Conservation (phyloP, 2,797 vertebrate species). For the Sebastolobus alascanus region DNA sequence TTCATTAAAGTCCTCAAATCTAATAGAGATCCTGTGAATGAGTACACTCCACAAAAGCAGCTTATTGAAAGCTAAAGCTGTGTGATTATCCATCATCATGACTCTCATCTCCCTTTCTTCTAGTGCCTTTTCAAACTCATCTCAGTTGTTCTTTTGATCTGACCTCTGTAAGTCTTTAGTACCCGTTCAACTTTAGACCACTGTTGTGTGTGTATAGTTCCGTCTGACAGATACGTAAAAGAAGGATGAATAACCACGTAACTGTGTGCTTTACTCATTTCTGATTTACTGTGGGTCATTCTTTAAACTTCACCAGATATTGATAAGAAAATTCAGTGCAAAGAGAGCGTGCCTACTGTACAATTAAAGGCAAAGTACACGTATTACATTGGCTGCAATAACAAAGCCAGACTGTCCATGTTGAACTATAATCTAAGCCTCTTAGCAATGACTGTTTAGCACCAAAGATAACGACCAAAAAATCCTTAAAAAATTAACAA, state of each 20-base stretch:
- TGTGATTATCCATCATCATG: conserved; percentile 42
- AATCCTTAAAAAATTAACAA: not conserved
- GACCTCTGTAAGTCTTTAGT: conserved; percentile 14
- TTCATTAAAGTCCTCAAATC: conserved; percentile 53
- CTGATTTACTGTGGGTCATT: not conserved
- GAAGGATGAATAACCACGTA: not conserved
- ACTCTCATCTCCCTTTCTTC: conserved; percentile 34
- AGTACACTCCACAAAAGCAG: conserved; percentile 47
- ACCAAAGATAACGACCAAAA: not conserved
- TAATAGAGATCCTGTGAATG: conserved; percentile 49
- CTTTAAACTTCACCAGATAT: not conserved
- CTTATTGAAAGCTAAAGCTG: conserved; percentile 53
- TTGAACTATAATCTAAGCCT: not conserved
- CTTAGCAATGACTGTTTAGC: not conserved
- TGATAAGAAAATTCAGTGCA: not conserved
- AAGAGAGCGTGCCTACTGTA: not conserved
- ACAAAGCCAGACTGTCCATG: not conserved
- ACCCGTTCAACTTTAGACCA: not conserved
- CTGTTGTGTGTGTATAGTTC: not conserved
- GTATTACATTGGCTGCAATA: not conserved
- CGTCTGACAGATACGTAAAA: not conserved
- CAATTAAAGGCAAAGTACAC: not conserved
- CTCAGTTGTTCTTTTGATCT: conserved; percentile 21
- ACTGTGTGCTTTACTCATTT: not conserved
- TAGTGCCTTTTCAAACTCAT: conserved; percentile 33